Evolutionary conservation across 2,113 vertebrate genomes (phyloP), one percentile per base, ranked within the genome.

Genomic region (Neotoma lepida): DNA sequence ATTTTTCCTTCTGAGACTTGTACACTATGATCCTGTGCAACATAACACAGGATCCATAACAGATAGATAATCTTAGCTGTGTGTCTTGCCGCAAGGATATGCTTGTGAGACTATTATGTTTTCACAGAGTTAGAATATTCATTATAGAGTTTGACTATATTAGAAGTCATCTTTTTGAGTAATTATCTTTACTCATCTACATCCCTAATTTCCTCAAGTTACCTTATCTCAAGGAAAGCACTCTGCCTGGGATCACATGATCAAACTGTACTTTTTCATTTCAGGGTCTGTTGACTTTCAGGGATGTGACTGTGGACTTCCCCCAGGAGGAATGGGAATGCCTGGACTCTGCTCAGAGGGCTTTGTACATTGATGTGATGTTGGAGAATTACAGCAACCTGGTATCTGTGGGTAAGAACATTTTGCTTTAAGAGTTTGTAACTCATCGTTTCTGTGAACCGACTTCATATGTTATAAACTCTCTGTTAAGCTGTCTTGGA

Each of bases 321-420:
- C 39, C 80, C 2, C 54, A 82, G 80, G 80, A 61, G 6, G 80
- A 82, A n/a, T 82, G 80, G 80, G 54, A 61, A 82, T 61, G 24
- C n/a, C 80, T 82, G 24, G 24, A 82, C n/a, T 82, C 54, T 61
- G n/a, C 13, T 61, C 54, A 82, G 80, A 82, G 56, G 7, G 54
- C 80, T 41, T n/a, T 82, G 54, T 82, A 61, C 80, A 82, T 82
- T 61, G 80, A 82, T 41, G 80, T 82, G 13, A 82, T 82, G 80
- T 82, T 82, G 56, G 54, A 82, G 54, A 82, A 82, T 82, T 82
- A 61, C 4, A 82, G 13, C n/a, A 82, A 82, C 80, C 80, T 82
- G 80, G 24, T 82, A 54, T 82, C 54, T 61, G 56, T 82, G 1
- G n/a, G 80, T 82, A 13, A 82, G 80, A 41, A 9, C 24, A 26